Base-by-base conservation (phyloP, 2,797 vertebrate species). In the Danionella dracula region DNA sequence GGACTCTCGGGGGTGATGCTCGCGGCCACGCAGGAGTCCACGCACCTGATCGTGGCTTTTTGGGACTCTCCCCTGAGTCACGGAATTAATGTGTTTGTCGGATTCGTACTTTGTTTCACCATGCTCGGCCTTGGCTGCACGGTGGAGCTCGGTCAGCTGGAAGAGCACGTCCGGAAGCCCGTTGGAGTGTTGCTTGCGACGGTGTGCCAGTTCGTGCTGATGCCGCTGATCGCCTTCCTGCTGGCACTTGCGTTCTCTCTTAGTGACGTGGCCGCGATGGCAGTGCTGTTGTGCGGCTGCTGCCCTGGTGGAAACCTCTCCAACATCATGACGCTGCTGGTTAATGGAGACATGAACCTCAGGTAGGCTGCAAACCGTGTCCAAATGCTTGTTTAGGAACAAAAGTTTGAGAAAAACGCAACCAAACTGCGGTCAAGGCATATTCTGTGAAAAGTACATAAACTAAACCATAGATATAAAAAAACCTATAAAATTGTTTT, bases 61-160 rank as follows among this genome's bases (percentile, higher is more conserved):
- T 86, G 91, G 91, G 90, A 92, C 68, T 92, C 89, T 31, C 90
- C 90, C 4, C 85, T 98, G 71, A 96, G 83, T 82, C 93, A 92
- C 70, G 89, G 91, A 2, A 88, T 98, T 85, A 97, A 93, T 75
- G 93, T 95, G 19, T 81, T 97, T 38, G 94, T 95, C 82, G 96
- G 91, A 38, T 86, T 95, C 45, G 89, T 93, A 12, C 89, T 99
- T 48, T 93, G 94, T 83, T 88, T 94, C 82, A 92, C 95, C 55
- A 98, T 98, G 96, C 84, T 98, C 82, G 96, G 96, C 15, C 79
- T 99, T 75, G 96, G 96, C 75, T 98, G 96, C 86, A 94, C 96
- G 10, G 95, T 98, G 87, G 93, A 98, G 49, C 63, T 91, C 12
- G 84, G 83, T 74, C 93, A 90, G 84, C 90, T 98, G 5, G 93